phyloP scores from a whole-genome alignment of 1,140 invertebrate genomes.

The Saccostrea cuccullata region DNA sequence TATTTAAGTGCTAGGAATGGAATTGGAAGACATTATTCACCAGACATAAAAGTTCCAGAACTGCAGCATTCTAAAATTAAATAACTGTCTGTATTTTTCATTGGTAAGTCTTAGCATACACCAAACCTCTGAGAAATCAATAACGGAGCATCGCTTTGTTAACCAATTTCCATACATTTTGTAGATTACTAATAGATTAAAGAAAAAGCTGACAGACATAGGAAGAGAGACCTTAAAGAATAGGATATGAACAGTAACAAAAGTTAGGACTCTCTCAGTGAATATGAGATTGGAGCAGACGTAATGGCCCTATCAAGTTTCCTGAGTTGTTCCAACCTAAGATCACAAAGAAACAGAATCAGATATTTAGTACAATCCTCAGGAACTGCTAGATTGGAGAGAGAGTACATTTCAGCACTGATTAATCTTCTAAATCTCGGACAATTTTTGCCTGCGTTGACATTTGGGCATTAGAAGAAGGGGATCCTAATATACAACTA shows the following conservation, averaged over 20 bases:
- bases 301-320: background rate
- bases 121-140: background rate
- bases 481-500: constrained; percentile 7
- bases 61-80: background rate
- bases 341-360: background rate
- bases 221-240: background rate
- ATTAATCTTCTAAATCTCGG: constrained; percentile 17
- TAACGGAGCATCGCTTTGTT: background rate
- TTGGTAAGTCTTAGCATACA: background rate
- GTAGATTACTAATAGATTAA: background rate
- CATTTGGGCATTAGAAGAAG: background rate
- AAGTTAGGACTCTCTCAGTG: background rate
- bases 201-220: background rate
- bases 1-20: background rate
- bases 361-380: constrained; percentile 9
- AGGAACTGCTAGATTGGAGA: background rate
- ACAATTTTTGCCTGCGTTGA: constrained; percentile 15
- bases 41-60: constrained; percentile 4
- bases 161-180: constrained; percentile 32
- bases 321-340: background rate
- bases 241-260: no score
- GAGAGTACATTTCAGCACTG: constrained; percentile 12
- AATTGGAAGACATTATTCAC: background rate
- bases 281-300: background rate
- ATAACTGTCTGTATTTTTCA: constrained; percentile 3